phyloP scores from a whole-genome alignment of 1,140 invertebrate species.

The Arctopsyche grandis region DNA sequence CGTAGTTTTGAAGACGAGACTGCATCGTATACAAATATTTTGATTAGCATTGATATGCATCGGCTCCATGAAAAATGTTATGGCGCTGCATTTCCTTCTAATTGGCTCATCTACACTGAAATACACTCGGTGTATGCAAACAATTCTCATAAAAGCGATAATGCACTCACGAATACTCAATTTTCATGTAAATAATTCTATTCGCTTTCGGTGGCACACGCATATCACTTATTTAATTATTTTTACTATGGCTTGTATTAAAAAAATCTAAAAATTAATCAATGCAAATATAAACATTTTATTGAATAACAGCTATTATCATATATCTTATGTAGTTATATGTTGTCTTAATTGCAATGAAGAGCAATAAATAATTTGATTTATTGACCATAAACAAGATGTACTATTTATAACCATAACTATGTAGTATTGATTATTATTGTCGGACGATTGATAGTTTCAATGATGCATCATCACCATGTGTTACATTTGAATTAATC shows the following conservation, averaged over 20 bases:
- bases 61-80: background rate
- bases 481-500: slow-evolving; percentile 1
- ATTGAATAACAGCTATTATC: too few species aligned
- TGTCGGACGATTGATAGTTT: background rate
- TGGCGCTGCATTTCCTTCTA: slow-evolving; percentile 9
- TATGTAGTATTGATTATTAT: background rate
- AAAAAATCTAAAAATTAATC: too few species aligned
- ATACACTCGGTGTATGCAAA: background rate
- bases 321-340: background rate
- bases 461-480: too few species aligned
- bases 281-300: too few species aligned
- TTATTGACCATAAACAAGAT: background rate
- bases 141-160: slow-evolving; percentile 6
- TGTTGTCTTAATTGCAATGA: background rate
- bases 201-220: too few species aligned
- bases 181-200: too few species aligned
- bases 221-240: too few species aligned
- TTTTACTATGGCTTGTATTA: too few species aligned
- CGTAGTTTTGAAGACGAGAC: too few species aligned
- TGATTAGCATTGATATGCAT: slow-evolving; percentile 18
- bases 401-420: slow-evolving; percentile 1
- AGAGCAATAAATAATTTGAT: slow-evolving; percentile 14
- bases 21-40: slow-evolving; percentile 9
- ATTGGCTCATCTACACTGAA: slow-evolving; percentile 17
- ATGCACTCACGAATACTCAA: background rate